Evolutionary conservation across 2,888 invertebrate species (phyloP), one percentile per base, ranked within the genome.

Genomic region (Petrolisthes cinctipes): DNA sequence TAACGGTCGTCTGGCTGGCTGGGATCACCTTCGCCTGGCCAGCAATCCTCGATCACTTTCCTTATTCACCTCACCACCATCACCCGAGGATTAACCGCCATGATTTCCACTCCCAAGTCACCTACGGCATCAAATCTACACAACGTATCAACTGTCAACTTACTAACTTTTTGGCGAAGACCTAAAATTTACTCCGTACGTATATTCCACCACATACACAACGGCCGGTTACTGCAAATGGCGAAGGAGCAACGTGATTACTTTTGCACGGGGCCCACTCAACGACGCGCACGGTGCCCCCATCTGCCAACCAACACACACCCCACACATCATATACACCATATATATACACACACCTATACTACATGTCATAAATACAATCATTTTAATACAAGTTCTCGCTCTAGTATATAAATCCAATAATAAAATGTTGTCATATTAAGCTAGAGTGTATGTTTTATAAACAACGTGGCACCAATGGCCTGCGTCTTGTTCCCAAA

Each of bases 191-290:
- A 83, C 54, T 83, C 76, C 66, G 84, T 83, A 73, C 61, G 81
- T 80, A 80, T 84, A 80, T 73, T 81, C 68, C 61, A 81, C 57
- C 87, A 84, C 87, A 84, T 83, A 84, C 87, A 84, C 87, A 81
- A 84, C 73, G 87, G 87, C 87, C 87, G 87, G 87, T 81, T 84
- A 81, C 81, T 84, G 84, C 83, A 88, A 84, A 84, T 83, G 83
- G 87, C 83, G 87, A 84, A 84, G 71, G 66, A 84, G 81, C 83
- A 83, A 84, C 83, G 83, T 83, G 83, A 88, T 88, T 83, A 86
- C 87, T 83, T 83, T 75, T 83, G 87, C 75, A 84, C 87, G 87
- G 87, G 87, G 87, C 73, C 84, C 80, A 73, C 87, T 79, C 84
- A 53, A 81, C 81, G 87, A 88, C 87, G 87, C 87, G 87, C 87